Base-by-base conservation (phyloP, 2,113 vertebrate genomes). In the Rhineura floridana region DNA sequence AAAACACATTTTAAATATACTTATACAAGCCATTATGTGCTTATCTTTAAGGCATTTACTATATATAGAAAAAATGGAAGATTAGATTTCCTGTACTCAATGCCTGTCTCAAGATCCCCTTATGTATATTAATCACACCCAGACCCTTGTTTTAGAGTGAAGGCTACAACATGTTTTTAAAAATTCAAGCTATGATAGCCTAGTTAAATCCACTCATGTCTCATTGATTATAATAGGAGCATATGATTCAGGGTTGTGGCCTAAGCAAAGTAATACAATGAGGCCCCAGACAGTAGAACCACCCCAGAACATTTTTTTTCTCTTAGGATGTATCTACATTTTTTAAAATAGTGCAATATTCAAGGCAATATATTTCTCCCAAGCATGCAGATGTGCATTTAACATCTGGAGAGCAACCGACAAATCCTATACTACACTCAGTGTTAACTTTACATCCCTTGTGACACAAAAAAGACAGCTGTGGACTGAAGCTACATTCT, bases 11-110 rank as follows among this genome's bases (percentile, higher is more conserved):
- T 94, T 30, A 88, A 91, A 94, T 92, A 30, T 87, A 94, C 92
- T 96, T 96, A 91, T 94, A 84, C 87, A 92, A 94, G 91, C 89
- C 82, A 94, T 85, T 91, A 84, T 93, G 70, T 90, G 73, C 88
- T 95, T 70, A 82, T 86, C 92, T 91, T 91, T 84, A 80, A 95
- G 88, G 91, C 87, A 63, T 88, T 94, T 94, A 92, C 93, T 95
- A 90, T 87, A 85, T 92, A 94, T 96, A 96, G 93, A 92, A 95
- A 95, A 92, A 88, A 88, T 70, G 94, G 48, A 95, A 95, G 79
- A 95, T 89, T 87, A 92, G 76, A 91, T 62, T 90, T 90, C 33
- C 85, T 92, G 70, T 89, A 89, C 85, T 91, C 48, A 75, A 86
- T 89, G 67, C 87, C 81, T 91, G 70, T 48, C 48, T 93, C 55